Evolutionary conservation across 2,797 vertebrate species (phyloP), one percentile per base, ranked within the genome.

Genomic region (Enteromius radiatus): DNA sequence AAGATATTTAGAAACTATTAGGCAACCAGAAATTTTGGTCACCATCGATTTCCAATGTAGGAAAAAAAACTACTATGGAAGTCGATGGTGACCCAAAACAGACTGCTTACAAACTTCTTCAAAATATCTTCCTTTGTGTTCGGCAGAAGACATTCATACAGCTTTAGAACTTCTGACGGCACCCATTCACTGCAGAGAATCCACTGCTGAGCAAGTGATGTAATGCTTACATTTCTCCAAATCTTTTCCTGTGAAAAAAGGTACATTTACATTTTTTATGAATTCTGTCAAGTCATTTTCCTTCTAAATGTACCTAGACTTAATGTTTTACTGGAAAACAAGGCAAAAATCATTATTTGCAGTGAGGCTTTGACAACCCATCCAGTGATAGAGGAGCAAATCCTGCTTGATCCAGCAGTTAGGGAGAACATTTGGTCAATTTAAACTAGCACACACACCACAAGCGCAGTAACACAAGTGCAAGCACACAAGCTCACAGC

Each of bases 391-490:
- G n/a, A 19, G 28, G 5, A 23, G 45, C n/a, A 75, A 54, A 75
- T 81, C 78, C 69, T 9, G 56, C 26, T 70, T 64, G 45, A 75
- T 76, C 26, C 63, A 10, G 26, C 7, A 65, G 41, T 63, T 23
- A 63, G 0, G 1, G 10, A 68, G 64, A 38, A 54, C 15, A 38
- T 69, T 54, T 79, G 77, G 31, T 79, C 65, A 91, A 52, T 47
- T 71, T 47, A 28, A 23, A 82, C 38, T 15, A 43, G 74, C 69
- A 71, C 36, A 84, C 41, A 17, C 23, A 68, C 47, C 26, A 38
- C 70, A 84, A 56, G 23, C 71, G 1, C 45, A n/a, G n/a, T 3
- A 84, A 84, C 83, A 74, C 78, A 82, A 78, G 84, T 76, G 74
- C 71, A 56, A 71, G 77, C 64, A 81, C 86, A 81, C 59, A 85